Evolutionary conservation across 2,113 vertebrate genomes (phyloP), one percentile per base, ranked within the genome.

Genomic region (Hippocampus zosterae): DNA sequence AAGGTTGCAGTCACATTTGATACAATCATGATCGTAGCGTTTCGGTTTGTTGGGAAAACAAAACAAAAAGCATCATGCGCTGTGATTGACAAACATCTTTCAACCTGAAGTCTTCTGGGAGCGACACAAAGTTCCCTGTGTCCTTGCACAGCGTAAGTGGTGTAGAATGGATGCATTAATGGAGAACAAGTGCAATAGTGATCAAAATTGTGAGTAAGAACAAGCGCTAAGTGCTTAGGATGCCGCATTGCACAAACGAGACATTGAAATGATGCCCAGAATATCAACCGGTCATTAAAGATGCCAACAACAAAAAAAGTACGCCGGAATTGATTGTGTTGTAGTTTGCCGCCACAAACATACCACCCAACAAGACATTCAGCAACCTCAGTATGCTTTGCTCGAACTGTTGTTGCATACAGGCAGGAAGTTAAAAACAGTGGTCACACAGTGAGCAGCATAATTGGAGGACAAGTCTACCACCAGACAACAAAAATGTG

Each of bases 331-430:
- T 79, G 66, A 73, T 78, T 69, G 71, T 70, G 52, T 71, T 62
- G 9, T 1, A 25, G 75, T 84, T 83, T 87, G 53, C 83, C 83
- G 69, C 85, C 84, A 90, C 79, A 89, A 84, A 82, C 71, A 69
- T 84, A 74, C 82, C 69, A 76, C 71, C 79, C 70, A 73, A 52
- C n/a, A 69, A 72, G 64, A 33, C 60, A 46, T 81, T 55, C 46
- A 66, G 78, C 33, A 77, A 68, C 74, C 70, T 76, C 73, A 27
- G 42, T 40, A 70, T 33, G 67, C 75, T 68, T 56, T 70, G 67
- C 78, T 19, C 18, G 80, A 77, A 65, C 76, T 56, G 71, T 71
- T 83, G 76, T 71, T 70, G 71, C 71, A 65, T 71, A 72, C 76
- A 83, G 69, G 76, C 85, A 90, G 86, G 86, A 88, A 84, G 78